Conservation (phyloP, 1,140 invertebrate genomes). For the Helicoverpa zea region DNA sequence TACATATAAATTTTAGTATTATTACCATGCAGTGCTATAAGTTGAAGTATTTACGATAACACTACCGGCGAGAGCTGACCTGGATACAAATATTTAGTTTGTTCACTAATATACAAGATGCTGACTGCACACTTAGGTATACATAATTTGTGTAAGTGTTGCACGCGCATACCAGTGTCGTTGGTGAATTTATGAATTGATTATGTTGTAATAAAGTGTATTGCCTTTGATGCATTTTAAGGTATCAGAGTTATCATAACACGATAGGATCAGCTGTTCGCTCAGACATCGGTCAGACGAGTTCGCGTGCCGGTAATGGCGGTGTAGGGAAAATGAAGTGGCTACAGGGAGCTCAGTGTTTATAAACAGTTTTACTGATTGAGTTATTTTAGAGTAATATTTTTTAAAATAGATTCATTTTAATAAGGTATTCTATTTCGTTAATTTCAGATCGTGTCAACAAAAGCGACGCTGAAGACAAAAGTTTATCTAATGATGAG, state of each 20-base stretch:
- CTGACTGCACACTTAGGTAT: constrained; percentile 37
- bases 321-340: constrained; percentile 8
- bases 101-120: constrained; percentile 26
- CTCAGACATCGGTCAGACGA: constrained; percentile 54
- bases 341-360: constrained; percentile 30
- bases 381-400: constrained; percentile 1
- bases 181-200: constrained; percentile 28
- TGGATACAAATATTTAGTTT: constrained; percentile 37
- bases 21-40: constrained; percentile 16
- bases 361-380: constrained; percentile 15
- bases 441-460: constrained; percentile 78
- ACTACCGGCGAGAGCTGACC: constrained; percentile 24
- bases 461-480: constrained; percentile 82
- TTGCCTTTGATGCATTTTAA: background rate
- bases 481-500: constrained; percentile 83
- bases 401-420: background rate
- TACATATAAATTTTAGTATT: constrained; percentile 12
- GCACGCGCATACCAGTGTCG: constrained; percentile 6
- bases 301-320: constrained; percentile 58
- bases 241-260: background rate
- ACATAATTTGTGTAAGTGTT: constrained; percentile 1
- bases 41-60: constrained; percentile 39
- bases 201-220: constrained; percentile 7
- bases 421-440: constrained; percentile 26
- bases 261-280: constrained; percentile 49